These are phyloP conservation scores for Dynastes grantii DNA, from an alignment of 2,888 invertebrate species.

Conservation along the genomic window DNA sequence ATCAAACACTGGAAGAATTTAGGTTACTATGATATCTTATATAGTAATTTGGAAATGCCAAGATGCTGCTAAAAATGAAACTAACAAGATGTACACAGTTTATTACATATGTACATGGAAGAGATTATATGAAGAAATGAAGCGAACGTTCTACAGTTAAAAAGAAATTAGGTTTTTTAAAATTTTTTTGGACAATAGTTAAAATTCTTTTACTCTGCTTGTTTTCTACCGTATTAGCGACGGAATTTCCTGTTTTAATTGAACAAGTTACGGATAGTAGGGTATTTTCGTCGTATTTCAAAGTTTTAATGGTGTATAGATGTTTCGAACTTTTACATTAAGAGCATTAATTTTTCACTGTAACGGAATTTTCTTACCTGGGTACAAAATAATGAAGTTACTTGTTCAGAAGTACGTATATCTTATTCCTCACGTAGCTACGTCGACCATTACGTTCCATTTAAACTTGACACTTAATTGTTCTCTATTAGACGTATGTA, in stretches of 20 bases:
- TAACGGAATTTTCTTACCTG: background rate
- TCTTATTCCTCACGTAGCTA: background rate
- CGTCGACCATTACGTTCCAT: background rate
- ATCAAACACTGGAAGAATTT: too few relatives aligned
- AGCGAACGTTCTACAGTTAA: too few relatives aligned
- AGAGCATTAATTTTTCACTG: constrained; percentile 3
- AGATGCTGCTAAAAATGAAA: too few relatives aligned
- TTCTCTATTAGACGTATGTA: too few relatives aligned
- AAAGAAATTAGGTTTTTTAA: too few relatives aligned
- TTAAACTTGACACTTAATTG: too few relatives aligned
- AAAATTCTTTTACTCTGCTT: background rate
- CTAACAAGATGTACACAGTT: too few relatives aligned
- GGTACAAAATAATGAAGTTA: constrained; percentile 17
- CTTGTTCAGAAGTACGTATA: background rate
- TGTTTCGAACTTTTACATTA: constrained; percentile 26
- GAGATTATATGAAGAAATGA: too few relatives aligned
- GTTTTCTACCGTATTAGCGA: background rate
- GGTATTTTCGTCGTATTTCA: constrained; percentile 24
- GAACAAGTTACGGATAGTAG: constrained; percentile 8
- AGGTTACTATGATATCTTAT: too few relatives aligned
- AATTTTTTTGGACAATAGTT: too few relatives aligned
- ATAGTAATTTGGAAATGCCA: too few relatives aligned
- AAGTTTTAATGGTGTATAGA: constrained; percentile 31
- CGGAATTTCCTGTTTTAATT: constrained; percentile 4
- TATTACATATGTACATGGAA: too few relatives aligned